These are phyloP conservation scores for Hemibagrus guttatus DNA, from an alignment of 2,797 vertebrate genomes.

Conservation along the genomic window DNA sequence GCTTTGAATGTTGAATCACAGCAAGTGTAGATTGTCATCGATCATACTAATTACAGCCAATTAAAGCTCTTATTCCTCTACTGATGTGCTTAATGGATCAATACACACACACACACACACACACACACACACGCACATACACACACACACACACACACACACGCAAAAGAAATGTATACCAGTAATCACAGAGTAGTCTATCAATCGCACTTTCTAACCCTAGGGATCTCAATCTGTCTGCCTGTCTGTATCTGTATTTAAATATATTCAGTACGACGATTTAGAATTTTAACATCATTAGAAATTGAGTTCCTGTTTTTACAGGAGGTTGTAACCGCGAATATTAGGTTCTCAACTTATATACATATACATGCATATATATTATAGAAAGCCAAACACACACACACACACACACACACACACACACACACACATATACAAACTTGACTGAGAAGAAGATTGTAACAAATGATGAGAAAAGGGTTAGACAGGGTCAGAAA, in stretches of 20 bases:
- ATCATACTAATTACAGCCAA: constrained; percentile 27
- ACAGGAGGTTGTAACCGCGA: too few relatives aligned
- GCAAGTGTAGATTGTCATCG: background rate
- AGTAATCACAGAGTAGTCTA: background rate
- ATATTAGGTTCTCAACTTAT: too few relatives aligned
- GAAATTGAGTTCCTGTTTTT: too few relatives aligned
- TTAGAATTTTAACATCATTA: too few relatives aligned
- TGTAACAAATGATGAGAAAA: too few relatives aligned
- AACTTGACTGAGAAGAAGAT: too few relatives aligned
- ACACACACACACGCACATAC: constrained; percentile 18
- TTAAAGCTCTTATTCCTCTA: constrained; percentile 10
- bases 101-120: constrained; percentile 19
- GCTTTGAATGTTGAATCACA: constrained; percentile 4
- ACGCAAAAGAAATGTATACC: constrained; percentile 1
- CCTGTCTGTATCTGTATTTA: background rate
- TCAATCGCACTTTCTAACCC: background rate
- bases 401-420: too few relatives aligned
- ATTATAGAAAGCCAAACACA: too few relatives aligned
- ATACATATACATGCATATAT: too few relatives aligned
- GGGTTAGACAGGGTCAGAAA: too few relatives aligned
- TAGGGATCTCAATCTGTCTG: background rate
- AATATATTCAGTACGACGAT: too few relatives aligned
- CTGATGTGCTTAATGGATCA: background rate
- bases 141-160: constrained; percentile 22
- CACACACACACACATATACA: too few relatives aligned